Evolutionary conservation across 2,888 invertebrate species (phyloP).

Genomic region (Catocala sponsa): DNA sequence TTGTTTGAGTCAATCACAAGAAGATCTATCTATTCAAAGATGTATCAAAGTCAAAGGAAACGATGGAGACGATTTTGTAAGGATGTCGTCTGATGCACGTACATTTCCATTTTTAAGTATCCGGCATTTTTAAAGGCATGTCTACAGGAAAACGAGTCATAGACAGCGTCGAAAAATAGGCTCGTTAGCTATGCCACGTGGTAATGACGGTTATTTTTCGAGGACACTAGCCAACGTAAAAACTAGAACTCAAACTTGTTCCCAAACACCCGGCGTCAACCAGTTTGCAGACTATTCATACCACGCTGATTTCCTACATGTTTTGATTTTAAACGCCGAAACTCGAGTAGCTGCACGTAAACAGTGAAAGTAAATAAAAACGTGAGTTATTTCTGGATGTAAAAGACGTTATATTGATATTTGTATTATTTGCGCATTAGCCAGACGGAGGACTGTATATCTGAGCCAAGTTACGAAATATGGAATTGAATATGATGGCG

Average conservation of each 20-base stretch:
- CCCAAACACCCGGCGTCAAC: slow-evolving; percentile 51
- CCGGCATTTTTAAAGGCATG: slow-evolving; percentile 44
- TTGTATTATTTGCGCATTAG: slow-evolving; percentile 54
- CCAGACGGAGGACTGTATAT: slow-evolving; percentile 47
- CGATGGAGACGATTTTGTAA: slow-evolving; percentile 25
- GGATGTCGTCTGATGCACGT: slow-evolving; percentile 24
- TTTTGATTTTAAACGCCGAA: slow-evolving; percentile 51
- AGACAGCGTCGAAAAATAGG: slow-evolving; percentile 55
- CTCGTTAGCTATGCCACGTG: slow-evolving; percentile 68
- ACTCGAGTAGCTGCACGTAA: slow-evolving; percentile 42
- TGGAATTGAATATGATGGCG: slow-evolving; percentile 53
- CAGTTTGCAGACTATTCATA: slow-evolving; percentile 54
- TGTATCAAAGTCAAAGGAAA: slow-evolving; percentile 31
- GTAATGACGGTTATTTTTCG: slow-evolving; percentile 81
- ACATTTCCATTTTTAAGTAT: slow-evolving; percentile 45
- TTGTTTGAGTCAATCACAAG: slow-evolving; percentile 36
- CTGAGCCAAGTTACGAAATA: slow-evolving; percentile 57
- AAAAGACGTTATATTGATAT: slow-evolving; percentile 4
- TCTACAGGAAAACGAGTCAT: slow-evolving; percentile 44
- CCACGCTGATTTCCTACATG: slow-evolving; percentile 56
- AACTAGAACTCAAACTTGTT: slow-evolving; percentile 77
- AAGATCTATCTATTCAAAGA: slow-evolving; percentile 21
- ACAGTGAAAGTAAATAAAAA: slow-evolving; percentile 58
- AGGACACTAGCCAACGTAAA: slow-evolving; percentile 74
- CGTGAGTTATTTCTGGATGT: slow-evolving; percentile 49